These are phyloP conservation scores for Adelosebastes latens DNA, from an alignment of 2,797 vertebrate species.

Conservation along the genomic window DNA sequence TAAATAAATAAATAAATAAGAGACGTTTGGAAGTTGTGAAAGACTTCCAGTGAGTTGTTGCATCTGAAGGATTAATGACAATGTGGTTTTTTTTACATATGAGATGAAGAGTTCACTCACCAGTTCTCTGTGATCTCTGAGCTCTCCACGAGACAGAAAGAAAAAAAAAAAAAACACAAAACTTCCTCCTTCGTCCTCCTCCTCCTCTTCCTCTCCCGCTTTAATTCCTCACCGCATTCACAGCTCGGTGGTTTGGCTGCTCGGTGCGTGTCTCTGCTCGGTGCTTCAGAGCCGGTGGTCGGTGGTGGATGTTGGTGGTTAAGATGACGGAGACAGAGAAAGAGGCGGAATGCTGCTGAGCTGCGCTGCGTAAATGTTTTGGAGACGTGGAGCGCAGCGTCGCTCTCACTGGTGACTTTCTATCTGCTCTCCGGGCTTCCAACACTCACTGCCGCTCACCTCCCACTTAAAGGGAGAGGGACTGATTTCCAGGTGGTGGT, in stretches of 20 bases:
- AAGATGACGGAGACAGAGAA: neutral
- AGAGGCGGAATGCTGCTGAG: constrained; percentile 10
- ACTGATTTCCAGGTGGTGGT: constrained; percentile 66
- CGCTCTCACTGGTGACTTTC: constrained; percentile 70
- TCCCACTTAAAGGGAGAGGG: constrained; percentile 88
- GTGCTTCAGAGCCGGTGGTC: neutral
- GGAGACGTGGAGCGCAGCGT: constrained; percentile 50
- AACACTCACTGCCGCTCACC: constrained; percentile 78
- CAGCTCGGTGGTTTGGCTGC: constrained; percentile 29
- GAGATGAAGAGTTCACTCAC: constrained; percentile 67
- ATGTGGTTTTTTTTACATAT: neutral
- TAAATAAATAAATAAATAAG: too few species aligned
- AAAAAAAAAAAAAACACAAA: constrained; percentile 24
- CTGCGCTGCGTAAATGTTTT: constrained; percentile 54
- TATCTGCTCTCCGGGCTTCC: constrained; percentile 65
- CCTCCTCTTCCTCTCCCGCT: constrained; percentile 59
- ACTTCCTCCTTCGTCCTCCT: constrained; percentile 61
- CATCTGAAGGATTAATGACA: neutral
- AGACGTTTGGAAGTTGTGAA: neutral
- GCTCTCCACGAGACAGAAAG: constrained; percentile 43
- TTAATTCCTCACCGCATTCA: constrained; percentile 65
- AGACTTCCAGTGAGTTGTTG: neutral
- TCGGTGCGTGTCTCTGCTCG: neutral
- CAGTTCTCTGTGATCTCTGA: constrained; percentile 68
- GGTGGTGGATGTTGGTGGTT: neutral